phyloP scores from a whole-genome alignment of 2,888 invertebrate genomes.

The Epicampocera succincta region DNA sequence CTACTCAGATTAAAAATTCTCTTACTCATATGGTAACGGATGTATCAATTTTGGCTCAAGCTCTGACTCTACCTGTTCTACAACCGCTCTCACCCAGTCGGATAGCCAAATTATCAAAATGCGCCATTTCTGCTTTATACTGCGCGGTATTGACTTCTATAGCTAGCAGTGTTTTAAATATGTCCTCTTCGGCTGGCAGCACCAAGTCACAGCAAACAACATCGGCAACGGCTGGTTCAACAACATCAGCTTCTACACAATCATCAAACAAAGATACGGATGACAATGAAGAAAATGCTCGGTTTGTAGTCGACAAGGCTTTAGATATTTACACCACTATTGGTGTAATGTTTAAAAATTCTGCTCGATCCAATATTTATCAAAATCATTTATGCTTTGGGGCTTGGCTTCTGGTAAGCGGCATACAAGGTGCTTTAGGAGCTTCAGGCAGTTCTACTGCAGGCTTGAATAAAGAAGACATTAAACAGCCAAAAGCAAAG shows the following conservation, averaged over 20 bases:
- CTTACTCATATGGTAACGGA: constrained; percentile 91
- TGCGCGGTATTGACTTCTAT: constrained; percentile 89
- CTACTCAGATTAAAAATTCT: constrained; percentile 86
- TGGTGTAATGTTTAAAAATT: constrained; percentile 90
- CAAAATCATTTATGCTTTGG: constrained; percentile 95
- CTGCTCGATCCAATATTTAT: constrained; percentile 92
- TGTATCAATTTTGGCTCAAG: constrained; percentile 89
- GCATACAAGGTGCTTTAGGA: constrained; percentile 91
- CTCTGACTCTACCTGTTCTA: constrained; percentile 91
- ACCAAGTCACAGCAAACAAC: constrained; percentile 81
- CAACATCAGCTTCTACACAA: constrained; percentile 64
- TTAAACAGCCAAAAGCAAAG: constrained; percentile 58
- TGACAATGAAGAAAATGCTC: constrained; percentile 90
- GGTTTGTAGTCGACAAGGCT: constrained; percentile 92
- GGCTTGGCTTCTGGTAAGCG: constrained; percentile 93
- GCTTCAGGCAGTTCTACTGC: constrained; percentile 84
- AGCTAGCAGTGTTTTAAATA: constrained; percentile 84
- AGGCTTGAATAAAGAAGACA: constrained; percentile 83
- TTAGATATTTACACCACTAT: constrained; percentile 92
- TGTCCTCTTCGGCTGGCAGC: constrained; percentile 84
- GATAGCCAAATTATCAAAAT: constrained; percentile 89
- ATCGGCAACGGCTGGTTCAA: constrained; percentile 62
- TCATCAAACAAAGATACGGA: constrained; percentile 83
- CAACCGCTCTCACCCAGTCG: constrained; percentile 94
- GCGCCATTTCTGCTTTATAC: constrained; percentile 92